A percentile compares a stretch with the other conserved stretches of the same genome.
phyloP scores from a whole-genome alignment of 2,888 invertebrate species.

The Lasius fuliginosus region DNA sequence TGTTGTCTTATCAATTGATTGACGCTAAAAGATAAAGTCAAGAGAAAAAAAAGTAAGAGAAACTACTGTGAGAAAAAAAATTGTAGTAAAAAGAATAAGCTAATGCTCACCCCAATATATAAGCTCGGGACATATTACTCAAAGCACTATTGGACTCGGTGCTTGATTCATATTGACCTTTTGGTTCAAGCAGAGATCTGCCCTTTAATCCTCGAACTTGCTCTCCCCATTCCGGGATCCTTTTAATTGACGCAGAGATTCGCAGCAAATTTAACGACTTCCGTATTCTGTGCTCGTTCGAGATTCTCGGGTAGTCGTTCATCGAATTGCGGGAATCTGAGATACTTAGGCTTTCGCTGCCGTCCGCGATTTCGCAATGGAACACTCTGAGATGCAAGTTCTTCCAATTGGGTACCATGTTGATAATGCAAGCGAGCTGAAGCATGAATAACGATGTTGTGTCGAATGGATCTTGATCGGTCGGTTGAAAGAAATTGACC shows the following conservation, averaged over 20 bases:
- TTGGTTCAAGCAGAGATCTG: constrained; percentile 80
- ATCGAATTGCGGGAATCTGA: constrained; percentile 86
- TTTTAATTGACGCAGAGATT: constrained; percentile 94
- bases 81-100: background rate
- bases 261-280: constrained; percentile 93
- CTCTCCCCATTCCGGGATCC: constrained; percentile 89
- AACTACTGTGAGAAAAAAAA: background rate
- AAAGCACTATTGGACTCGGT: constrained; percentile 79
- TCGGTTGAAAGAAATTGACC: constrained; percentile 95
- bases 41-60: background rate
- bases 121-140: constrained; percentile 87
- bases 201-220: constrained; percentile 87
- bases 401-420: constrained; percentile 96
- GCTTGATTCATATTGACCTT: constrained; percentile 79
- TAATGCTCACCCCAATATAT: constrained; percentile 87
- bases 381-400: constrained; percentile 94
- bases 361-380: constrained; percentile 90
- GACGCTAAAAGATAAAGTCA: constrained; percentile 86
- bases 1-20: constrained; percentile 93
- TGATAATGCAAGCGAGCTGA: constrained; percentile 98
- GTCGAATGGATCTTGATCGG: constrained; percentile 93
- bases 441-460: constrained; percentile 97
- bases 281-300: constrained; percentile 87
- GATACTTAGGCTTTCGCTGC: constrained; percentile 83
- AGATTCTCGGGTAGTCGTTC: constrained; percentile 81